Conservation (phyloP, 53 echinoderm and acorn worm species). For the Zoroaster sp. region DNA sequence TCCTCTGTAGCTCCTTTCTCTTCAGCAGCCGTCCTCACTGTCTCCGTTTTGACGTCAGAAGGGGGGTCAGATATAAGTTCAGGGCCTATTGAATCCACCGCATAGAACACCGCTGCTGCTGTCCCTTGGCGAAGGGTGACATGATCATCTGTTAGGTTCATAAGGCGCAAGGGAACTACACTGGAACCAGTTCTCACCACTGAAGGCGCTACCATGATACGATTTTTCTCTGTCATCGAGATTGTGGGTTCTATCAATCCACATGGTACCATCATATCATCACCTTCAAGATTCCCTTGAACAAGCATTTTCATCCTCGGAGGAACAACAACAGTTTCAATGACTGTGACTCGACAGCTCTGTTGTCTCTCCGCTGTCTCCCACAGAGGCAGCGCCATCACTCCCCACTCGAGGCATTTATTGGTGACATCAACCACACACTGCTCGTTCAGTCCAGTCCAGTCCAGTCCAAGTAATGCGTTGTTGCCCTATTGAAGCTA, state of each 20-base stretch:
- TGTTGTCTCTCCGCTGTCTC: too few relatives aligned
- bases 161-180: not conserved
- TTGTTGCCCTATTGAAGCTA: slow-evolving; percentile 33
- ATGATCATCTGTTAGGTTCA: not conserved
- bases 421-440: slow-evolving; percentile 9
- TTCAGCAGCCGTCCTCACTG: not conserved
- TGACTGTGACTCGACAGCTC: too few relatives aligned
- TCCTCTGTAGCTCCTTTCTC: not conserved
- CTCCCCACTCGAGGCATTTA: too few relatives aligned
- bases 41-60: not conserved
- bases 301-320: too few relatives aligned
- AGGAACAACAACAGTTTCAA: too few relatives aligned
- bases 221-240: not conserved
- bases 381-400: too few relatives aligned
- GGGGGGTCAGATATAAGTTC: not conserved
- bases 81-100: not conserved
- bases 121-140: not conserved
- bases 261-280: not conserved
- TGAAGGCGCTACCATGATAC: not conserved
- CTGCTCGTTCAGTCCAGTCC: not conserved
- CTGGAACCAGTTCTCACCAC: not conserved
- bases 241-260: not conserved
- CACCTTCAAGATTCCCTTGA: too few relatives aligned
- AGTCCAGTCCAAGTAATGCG: slow-evolving; percentile 36
- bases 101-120: not conserved